phyloP scores from a whole-genome alignment of 2,888 invertebrate species.

The Tipula lateralis region DNA sequence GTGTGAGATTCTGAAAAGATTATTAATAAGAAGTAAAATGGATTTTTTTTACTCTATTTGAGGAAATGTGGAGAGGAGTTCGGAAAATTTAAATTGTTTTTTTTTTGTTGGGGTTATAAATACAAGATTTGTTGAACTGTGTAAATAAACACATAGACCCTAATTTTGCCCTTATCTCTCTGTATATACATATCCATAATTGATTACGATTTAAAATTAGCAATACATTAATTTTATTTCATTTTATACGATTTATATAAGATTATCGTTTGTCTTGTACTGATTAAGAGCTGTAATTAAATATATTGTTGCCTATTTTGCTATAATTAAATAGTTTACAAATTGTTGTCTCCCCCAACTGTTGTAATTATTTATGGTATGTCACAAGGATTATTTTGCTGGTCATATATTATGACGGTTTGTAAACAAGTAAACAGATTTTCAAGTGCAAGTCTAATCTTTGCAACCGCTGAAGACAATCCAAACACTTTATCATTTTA shows the following conservation, averaged over 20 bases:
- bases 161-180: not conserved
- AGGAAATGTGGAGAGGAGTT: not conserved
- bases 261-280: not conserved
- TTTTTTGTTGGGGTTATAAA: not conserved
- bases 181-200: not conserved
- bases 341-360: too few relatives aligned
- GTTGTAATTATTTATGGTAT: too few relatives aligned
- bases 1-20: not conserved
- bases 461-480: too few relatives aligned
- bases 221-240: not conserved
- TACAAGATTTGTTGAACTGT: conserved; percentile 24
- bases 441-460: too few relatives aligned
- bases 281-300: not conserved
- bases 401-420: too few relatives aligned
- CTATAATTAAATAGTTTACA: too few relatives aligned
- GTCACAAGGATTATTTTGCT: too few relatives aligned
- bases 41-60: not conserved
- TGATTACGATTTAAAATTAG: conserved; percentile 8
- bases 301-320: too few relatives aligned
- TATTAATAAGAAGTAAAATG: not conserved
- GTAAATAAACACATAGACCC: not conserved
- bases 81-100: not conserved
- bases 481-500: too few relatives aligned
- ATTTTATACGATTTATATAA: not conserved
- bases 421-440: too few relatives aligned